Conservation (phyloP, 2,797 vertebrate species). For the Capromys pilorides region DNA sequence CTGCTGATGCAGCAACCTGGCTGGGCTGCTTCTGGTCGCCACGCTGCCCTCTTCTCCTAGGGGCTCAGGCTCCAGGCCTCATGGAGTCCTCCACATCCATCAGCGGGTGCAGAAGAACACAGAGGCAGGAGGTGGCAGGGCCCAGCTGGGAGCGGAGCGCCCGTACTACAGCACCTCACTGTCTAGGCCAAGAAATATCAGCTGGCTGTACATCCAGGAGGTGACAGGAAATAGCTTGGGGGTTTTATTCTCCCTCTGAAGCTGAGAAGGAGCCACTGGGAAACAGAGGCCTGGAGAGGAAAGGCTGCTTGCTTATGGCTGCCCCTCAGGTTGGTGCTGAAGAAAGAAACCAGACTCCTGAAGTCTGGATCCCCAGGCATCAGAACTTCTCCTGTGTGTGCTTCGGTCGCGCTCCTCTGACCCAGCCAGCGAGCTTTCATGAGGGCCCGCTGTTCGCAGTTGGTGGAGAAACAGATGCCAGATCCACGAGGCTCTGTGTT, state of each 20-base stretch:
- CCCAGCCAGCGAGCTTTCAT: neutral
- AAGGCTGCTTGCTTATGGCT: neutral
- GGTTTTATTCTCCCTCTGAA: neutral
- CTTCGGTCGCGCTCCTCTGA: neutral
- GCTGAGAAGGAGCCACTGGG: neutral
- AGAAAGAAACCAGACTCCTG: neutral
- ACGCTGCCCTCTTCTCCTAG: neutral
- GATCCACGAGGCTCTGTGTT: neutral
- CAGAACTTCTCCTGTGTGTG: rapidly evolving
- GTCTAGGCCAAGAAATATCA: neutral
- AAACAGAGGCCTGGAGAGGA: neutral
- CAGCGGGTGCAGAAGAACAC: neutral
- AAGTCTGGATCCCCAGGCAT: neutral
- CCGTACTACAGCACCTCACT: neutral
- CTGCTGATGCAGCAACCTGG: neutral
- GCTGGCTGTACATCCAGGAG: neutral
- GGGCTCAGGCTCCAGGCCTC: neutral
- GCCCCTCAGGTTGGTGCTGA: neutral
- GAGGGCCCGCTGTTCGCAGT: neutral
- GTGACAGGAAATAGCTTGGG: neutral
- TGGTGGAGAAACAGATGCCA: neutral
- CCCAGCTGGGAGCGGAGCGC: neutral
- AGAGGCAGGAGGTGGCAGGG: neutral
- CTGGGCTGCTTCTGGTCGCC: neutral
- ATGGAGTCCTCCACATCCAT: neutral